Base-by-base conservation (phyloP, 2,888 invertebrate genomes). In the Nebria salina region DNA sequence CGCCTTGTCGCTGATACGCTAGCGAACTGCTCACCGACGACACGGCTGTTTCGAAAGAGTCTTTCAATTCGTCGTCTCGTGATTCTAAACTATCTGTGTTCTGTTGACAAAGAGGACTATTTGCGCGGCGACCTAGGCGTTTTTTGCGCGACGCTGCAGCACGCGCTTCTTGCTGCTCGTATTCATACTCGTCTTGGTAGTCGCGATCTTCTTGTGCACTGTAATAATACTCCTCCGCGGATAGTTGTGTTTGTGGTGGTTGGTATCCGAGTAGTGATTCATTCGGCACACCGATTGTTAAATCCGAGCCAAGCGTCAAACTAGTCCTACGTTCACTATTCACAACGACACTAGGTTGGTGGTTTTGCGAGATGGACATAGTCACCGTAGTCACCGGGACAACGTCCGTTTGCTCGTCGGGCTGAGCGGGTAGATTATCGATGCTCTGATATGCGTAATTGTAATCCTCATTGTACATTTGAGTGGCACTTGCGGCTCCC, bases 361-460 rank as follows among this genome's bases (percentile, higher is more conserved):
- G 54, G 13, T 77, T 54, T 70, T 77, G 72, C 43, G 41, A 34
- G 77, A 42, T 72, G 70, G 65, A 42, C 64, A 66, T 76, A 7
- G 76, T 66, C 41, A 42, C n/a, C 41, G 65, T 73, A 13, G 26
- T 74, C 26, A 65, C 26, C 81, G 81, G 82, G 82, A 82, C 76
- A 72, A 82, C 72, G 80, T 76, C 70, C 75, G 81, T 82, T 75
- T 84, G 43, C 54, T 85, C 86, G 75, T 86, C 86, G 15, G 84
- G 85, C 78, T 86, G 85, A 34, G 83, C 84, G 78, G 90, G 90
- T 84, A 92, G 88, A 88, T 92, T 93, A 88, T 93, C 93, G 85
- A 91, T 92, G 88, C 93, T 93, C 85, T 91, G 91, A 89, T 94
- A 94, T 88, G 93, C 93, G 88, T 93, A 92, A 88, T 93, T 94